Evolutionary conservation across 1,140 invertebrate genomes (phyloP).

Genomic region (Epicauta chinensis): DNA sequence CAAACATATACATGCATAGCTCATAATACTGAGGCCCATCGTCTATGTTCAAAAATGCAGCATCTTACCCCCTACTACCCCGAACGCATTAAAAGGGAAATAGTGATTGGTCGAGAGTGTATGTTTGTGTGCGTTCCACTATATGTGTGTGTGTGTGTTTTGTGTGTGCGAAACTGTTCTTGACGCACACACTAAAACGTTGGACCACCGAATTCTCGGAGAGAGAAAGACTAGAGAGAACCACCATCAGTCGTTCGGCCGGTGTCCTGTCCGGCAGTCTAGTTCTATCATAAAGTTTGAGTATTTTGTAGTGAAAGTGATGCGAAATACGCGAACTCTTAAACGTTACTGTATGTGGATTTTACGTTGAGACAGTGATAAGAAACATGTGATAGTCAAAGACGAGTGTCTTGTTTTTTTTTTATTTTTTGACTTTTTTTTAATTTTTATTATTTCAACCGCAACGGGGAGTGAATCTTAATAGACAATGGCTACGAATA

Average conservation of each 20-base stretch:
- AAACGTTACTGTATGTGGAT: conserved; percentile 7
- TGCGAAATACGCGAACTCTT: conserved; percentile 5
- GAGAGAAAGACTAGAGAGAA: conserved; percentile 6
- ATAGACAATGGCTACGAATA: conserved; percentile 36
- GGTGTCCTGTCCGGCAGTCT: conserved; percentile 9
- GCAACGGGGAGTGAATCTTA: conserved; percentile 4
- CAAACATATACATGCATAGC: conserved; percentile 5
- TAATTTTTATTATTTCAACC: conserved; percentile 22
- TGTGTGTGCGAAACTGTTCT: too few relatives aligned
- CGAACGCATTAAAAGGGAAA: conserved; percentile 21
- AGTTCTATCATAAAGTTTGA: conserved; percentile 11
- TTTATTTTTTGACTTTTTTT: conserved; percentile 30
- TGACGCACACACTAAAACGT: neutral
- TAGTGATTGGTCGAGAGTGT: neutral
- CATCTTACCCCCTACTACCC: conserved; percentile 23
- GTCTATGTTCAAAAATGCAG: conserved; percentile 27
- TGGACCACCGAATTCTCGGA: conserved; percentile 22
- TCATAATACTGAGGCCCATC: conserved; percentile 20
- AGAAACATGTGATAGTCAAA: conserved; percentile 36
- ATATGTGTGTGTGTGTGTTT: neutral
- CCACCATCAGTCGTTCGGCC: conserved; percentile 17
- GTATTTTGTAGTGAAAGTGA: conserved; percentile 13
- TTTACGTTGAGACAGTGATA: conserved; percentile 19
- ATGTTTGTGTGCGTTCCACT: neutral
- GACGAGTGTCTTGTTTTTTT: conserved; percentile 36